Base-by-base conservation (phyloP, 2,888 invertebrate species). In the Nematopogon swammerdamellus region DNA sequence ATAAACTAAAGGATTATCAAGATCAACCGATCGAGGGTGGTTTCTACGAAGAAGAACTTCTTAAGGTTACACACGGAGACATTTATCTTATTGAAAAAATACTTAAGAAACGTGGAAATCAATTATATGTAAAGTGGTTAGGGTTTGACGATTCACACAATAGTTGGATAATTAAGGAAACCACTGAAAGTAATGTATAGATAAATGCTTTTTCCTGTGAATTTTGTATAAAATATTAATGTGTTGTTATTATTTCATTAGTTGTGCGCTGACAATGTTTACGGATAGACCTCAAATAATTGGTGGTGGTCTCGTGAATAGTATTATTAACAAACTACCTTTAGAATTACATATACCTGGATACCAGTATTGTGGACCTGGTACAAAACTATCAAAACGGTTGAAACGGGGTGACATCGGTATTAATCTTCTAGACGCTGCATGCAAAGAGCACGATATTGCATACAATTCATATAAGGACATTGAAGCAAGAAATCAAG, bases 51-150 rank as follows among this genome's bases (percentile, higher is more conserved):
- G 30, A 56, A 44, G 61, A 64, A 57, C 46, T 63, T 5, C 56
- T 53, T 48, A 58, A 57, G 54, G 58, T 55, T 4, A 55, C 55
- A 49, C 48, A 59, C 56, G 55, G 58, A 1, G 52, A 62, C 36
- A 49, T 59, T 18, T 63, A 59, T 54, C 48, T 63, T 44, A 53
- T 64, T 17, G 61, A 63, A 55, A 63, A 60, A 52, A 53, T 63
- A 43, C 46, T 62, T 50, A 54, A 51, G 50, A 54, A 48, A 20
- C 55, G 53, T 49, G 57, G 55, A 18, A 50, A 58, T 49, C 55
- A 56, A 47, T 4, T 58, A 2, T 59, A 42, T 52, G 60, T 62
- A 14, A 60, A 60, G 52, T 63, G 61, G 59, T 51, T 62, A 46
- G 60, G 59, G 18, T 53, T 63, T 30, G 51, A 53, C 45, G 50